phyloP scores from a whole-genome alignment of 2,888 invertebrate species.

The Synergus gifuensis region DNA sequence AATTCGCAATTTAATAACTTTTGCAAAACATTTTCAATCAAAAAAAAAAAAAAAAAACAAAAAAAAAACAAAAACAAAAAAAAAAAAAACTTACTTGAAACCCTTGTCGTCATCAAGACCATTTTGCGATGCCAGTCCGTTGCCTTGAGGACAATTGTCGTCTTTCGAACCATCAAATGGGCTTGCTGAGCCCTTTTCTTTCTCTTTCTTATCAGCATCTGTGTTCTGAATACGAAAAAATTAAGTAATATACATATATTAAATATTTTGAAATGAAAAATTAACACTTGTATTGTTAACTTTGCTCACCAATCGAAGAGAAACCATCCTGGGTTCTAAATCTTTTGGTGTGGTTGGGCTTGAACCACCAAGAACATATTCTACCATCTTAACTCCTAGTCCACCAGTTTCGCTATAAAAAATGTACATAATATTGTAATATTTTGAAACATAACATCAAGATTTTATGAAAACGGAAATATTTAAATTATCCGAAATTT shows the following conservation, averaged over 20 bases:
- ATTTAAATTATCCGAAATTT: too few relatives aligned
- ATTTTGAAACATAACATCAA: too few relatives aligned
- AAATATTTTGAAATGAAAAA: neutral
- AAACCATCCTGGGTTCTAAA: slow-evolving; percentile 74
- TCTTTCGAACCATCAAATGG: slow-evolving; percentile 81
- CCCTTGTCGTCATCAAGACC: slow-evolving; percentile 93
- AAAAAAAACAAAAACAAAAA: slow-evolving; percentile 76
- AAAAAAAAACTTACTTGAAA: slow-evolving; percentile 85
- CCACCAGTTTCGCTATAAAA: slow-evolving; percentile 89
- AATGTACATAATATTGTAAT: neutral
- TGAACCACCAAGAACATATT: slow-evolving; percentile 96
- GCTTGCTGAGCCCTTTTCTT: slow-evolving; percentile 80
- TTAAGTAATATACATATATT: neutral
- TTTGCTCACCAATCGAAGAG: slow-evolving; percentile 74
- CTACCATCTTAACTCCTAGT: slow-evolving; percentile 98
- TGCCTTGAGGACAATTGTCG: slow-evolving; percentile 79
- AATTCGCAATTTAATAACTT: too few relatives aligned
- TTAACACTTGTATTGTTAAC: neutral
- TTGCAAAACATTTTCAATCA: too few relatives aligned
- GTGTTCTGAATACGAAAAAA: slow-evolving; percentile 65
- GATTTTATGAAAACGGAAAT: too few relatives aligned
- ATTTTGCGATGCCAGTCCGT: slow-evolving; percentile 81
- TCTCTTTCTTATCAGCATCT: slow-evolving; percentile 78
- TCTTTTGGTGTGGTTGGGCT: slow-evolving; percentile 85
- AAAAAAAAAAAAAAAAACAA: slow-evolving; percentile 65